Base-by-base conservation (phyloP, 2,888 invertebrate genomes). In the Macropis europaea region DNA sequence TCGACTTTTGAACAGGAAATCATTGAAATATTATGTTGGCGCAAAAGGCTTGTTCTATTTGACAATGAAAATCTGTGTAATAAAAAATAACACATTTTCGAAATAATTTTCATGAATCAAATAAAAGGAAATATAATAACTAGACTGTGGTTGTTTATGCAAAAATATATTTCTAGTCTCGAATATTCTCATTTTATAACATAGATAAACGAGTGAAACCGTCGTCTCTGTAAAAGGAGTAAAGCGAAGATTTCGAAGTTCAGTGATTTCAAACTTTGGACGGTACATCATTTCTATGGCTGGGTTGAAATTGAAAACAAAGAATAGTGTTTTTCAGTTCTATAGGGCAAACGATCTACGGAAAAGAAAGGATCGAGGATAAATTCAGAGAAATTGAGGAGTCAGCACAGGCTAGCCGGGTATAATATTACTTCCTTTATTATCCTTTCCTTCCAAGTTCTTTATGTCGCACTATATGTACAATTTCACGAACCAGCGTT, bases 371-470 rank as follows among this genome's bases (percentile, higher is more conserved):
- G 53, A 43, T 72, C 22, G 26, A 6, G 24, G 56, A 47, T 60
- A 40, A 54, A 67, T 68, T 9, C 38, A 7, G 22, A 32, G 34
- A 70, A 72, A 45, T 67, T 53, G 53, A 63, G 54, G 47, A 56
- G 67, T 64, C 64, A 53, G 63, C 67, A 13, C 9, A 22, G 42
- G 17, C 40, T 36, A 5, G 22, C 19, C 45, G 13, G 11, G 11
- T 67, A 47, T 42, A 52, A 70, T 17, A 62, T 43, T 52, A 54
- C 62, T 56, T 52, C 52, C 38, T 56, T 62, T 68, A 54, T 69
- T 62, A 76, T 48, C 42, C 40, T 60, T 43, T 26, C 17, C 17
- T 17, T 53, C 13, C n/a, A 38, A 68, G 19, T 70, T 63, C 42
- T 36, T 53, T 42, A 26, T 30, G 17, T 38, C 17, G 4, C 17